These are phyloP conservation scores for Drosophila persimilis DNA, from an alignment of 1,140 invertebrate genomes.

Conservation along the genomic window DNA sequence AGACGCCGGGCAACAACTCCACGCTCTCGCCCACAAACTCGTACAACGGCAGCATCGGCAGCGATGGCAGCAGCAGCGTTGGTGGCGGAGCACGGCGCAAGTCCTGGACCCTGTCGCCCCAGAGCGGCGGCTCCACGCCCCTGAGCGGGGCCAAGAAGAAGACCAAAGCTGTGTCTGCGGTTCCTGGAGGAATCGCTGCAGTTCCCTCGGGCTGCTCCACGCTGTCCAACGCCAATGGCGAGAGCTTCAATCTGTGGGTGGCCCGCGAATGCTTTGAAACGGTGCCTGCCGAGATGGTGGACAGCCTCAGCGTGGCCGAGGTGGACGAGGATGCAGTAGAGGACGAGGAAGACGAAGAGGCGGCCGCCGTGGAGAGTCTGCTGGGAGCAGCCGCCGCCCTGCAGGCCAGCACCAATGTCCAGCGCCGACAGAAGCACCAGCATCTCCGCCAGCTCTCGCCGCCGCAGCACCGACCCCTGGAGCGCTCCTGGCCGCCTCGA, in stretches of 20 bases:
- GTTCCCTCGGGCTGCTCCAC: not conserved
- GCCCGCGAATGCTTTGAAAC: constrained; percentile 80
- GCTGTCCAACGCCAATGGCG: constrained; percentile 48
- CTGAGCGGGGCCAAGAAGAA: constrained; percentile 67
- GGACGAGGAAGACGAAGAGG: constrained; percentile 63
- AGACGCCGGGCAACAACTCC: constrained; percentile 49
- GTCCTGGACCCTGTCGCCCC: constrained; percentile 76
- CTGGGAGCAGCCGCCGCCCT: constrained; percentile 72
- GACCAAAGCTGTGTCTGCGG: constrained; percentile 28
- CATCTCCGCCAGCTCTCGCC: constrained; percentile 65
- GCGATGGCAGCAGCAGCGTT: constrained; percentile 63
- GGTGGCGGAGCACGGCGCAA: constrained; percentile 75
- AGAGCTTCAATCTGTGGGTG: constrained; percentile 77
- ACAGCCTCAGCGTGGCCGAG: constrained; percentile 57
- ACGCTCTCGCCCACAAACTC: constrained; percentile 76
- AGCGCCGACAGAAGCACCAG: constrained; percentile 72
- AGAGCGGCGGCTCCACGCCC: constrained; percentile 62
- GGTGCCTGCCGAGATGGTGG: constrained; percentile 77
- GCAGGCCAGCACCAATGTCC: constrained; percentile 56
- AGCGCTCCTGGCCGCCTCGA: constrained; percentile 85
- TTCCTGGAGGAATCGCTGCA: not conserved
- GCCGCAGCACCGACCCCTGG: constrained; percentile 85
- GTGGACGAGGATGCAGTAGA: constrained; percentile 60
- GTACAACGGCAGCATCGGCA: constrained; percentile 76
- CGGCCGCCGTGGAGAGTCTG: constrained; percentile 74